Evolutionary conservation across 2,888 invertebrate species (phyloP), one percentile per base, ranked within the genome.

Genomic region (Orthosia gracilis): DNA sequence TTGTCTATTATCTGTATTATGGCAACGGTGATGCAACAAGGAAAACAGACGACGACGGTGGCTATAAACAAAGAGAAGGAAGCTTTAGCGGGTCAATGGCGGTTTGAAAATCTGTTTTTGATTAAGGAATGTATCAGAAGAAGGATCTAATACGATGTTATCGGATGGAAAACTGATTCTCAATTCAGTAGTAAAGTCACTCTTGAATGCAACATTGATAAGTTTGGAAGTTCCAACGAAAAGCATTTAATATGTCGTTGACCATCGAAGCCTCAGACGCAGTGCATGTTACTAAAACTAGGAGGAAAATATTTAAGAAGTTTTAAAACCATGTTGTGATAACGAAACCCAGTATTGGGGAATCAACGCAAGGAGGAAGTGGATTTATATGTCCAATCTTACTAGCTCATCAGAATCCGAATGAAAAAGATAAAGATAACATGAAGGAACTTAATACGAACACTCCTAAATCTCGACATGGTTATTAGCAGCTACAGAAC

Each of bases 1-100:
- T 85, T 87, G 85, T 87, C 74, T 85, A 88, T 88, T 87, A 86
- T 87, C 75, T 73, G 79, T 80, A 85, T 87, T 85, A 88, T 83
- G 80, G 76, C 74, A 84, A 79, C 80, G 85, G 77, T 90, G 90
- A 91, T 88, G 90, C 84, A 90, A 92, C 83, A 73, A 92, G 91
- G 92, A 90, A 91, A 93, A 90, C 76, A 75, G 69, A 73, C 75
- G 83, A 82, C 78, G 80, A 73, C 64, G 58, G 50, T 72, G 61
- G 50, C 68, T 57, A 69, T 63, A 84, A 80, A 84, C 76, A 76
- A 80, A 76, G 65, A 66, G 69, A 83, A 71, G 73, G 84, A 84
- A 82, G 68, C 54, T 76, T 67, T 62, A 66, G 50, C 72, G 61
- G 67, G 84, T 78, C 75, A 82, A 63, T 72, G 72, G 45, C 66